phyloP scores from a whole-genome alignment of 37 sponge, comb jelly and placozoan genomes.

The Ephydatia muelleri region DNA sequence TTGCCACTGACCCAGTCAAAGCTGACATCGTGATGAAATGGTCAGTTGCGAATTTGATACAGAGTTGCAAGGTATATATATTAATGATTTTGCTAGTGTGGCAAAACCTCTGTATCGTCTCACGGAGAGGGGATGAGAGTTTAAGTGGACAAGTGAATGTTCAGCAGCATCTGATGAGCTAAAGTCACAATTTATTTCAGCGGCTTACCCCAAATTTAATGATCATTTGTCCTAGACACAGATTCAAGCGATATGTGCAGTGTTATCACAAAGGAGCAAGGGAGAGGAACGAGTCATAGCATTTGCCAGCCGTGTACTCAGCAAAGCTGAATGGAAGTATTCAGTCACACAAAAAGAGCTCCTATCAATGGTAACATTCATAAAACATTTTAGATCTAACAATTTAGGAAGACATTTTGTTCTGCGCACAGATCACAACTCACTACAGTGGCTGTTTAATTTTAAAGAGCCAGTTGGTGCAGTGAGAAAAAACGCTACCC shows the following conservation, averaged over 20 bases:
- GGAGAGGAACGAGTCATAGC: slow-evolving; percentile 8
- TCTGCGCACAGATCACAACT: slow-evolving; percentile 12
- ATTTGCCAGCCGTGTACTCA: not conserved
- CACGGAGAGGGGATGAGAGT: too few relatives aligned
- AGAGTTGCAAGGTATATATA: too few relatives aligned
- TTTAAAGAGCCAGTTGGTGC: slow-evolving; percentile 44
- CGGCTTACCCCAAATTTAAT: not conserved
- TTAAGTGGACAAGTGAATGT: too few relatives aligned
- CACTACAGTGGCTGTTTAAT: slow-evolving; percentile 26
- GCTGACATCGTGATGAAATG: too few relatives aligned
- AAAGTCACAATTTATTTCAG: too few relatives aligned
- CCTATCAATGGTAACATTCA: not conserved
- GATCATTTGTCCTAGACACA: not conserved
- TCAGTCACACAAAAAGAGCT: not conserved
- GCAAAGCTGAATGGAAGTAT: not conserved
- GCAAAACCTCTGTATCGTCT: too few relatives aligned
- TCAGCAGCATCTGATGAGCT: too few relatives aligned
- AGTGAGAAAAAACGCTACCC: too few relatives aligned
- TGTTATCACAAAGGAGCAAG: not conserved
- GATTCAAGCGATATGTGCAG: not conserved
- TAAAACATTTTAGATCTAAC: not conserved
- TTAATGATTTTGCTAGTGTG: too few relatives aligned
- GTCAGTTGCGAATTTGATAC: too few relatives aligned
- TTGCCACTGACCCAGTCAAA: too few relatives aligned
- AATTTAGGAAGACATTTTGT: not conserved